Percentiles rank a stretch among this genome's conserved stretches.
Evolutionary conservation across 1,140 invertebrate genomes (phyloP).

Genomic region (Sinonovacula constricta): DNA sequence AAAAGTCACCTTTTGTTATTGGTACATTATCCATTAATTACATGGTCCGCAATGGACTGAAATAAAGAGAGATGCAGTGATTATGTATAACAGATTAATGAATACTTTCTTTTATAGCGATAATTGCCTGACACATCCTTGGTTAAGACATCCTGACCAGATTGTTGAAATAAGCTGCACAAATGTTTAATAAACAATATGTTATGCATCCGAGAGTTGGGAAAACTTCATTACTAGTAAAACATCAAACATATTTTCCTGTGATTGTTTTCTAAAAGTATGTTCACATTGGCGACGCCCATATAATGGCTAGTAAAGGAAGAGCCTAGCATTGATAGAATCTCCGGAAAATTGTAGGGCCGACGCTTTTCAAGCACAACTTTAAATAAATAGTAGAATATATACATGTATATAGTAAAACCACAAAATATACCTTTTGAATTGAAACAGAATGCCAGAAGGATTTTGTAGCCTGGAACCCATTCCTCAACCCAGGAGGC

Average conservation of each 20-base stretch:
- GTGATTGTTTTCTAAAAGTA: too few species aligned
- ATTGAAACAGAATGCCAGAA: slow-evolving; percentile 66
- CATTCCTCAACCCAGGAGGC: slow-evolving; percentile 61
- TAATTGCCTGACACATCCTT: neutral
- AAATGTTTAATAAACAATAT: neutral
- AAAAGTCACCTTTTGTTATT: neutral
- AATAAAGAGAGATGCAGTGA: neutral
- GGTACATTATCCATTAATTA: neutral
- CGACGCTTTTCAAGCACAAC: too few species aligned
- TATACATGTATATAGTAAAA: too few species aligned
- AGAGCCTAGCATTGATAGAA: too few species aligned
- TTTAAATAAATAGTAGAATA: too few species aligned
- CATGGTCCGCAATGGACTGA: neutral
- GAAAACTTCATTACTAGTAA: too few species aligned
- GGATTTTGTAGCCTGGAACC: slow-evolving; percentile 63
- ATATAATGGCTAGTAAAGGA: too few species aligned
- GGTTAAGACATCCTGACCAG: neutral
- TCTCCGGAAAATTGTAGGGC: too few species aligned
- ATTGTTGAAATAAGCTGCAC: neutral
- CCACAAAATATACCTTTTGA: slow-evolving; percentile 68
- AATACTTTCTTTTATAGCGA: too few species aligned
- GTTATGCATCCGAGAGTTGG: neutral
- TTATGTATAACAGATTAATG: neutral
- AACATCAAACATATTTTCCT: too few species aligned
- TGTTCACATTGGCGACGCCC: too few species aligned